Percentiles rank a stretch among this genome's conserved stretches.
Conservation (phyloP, 2,888 invertebrate genomes). For the Lasioglossum figueresi region DNA sequence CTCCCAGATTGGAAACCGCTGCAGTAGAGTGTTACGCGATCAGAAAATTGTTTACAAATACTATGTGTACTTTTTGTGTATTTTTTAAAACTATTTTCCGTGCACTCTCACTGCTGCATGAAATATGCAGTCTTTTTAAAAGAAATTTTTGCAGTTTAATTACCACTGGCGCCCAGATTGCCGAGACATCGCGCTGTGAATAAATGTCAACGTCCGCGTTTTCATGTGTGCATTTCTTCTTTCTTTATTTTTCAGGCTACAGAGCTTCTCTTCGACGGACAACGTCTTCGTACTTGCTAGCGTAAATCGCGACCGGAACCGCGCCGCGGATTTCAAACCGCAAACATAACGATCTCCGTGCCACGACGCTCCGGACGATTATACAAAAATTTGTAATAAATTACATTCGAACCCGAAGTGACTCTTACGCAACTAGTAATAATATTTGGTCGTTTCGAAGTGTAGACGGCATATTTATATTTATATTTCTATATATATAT, state of each 20-base stretch:
- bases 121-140: neutral
- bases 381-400: conserved; percentile 77
- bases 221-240: conserved; percentile 47
- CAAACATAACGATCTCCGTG: neutral
- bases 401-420: conserved; percentile 75
- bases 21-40: neutral
- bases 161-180: neutral
- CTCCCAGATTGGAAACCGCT: too few relatives aligned
- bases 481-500: neutral
- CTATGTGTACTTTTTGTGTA: too few relatives aligned
- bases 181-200: too few relatives aligned
- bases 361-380: conserved; percentile 39
- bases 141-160: too few relatives aligned
- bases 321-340: conserved; percentile 34
- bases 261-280: conserved; percentile 45
- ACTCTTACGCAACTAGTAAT: conserved; percentile 74
- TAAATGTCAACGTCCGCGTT: conserved; percentile 6
- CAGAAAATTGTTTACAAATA: too few relatives aligned
- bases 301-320: neutral
- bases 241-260: conserved; percentile 56
- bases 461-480: conserved; percentile 42
- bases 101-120: neutral
- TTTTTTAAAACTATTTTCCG: neutral
- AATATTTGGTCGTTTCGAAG: conserved; percentile 83
- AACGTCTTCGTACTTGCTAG: conserved; percentile 9